These are phyloP conservation scores for Enteromius argenteus DNA, from an alignment of 2,797 vertebrate genomes.

Conservation along the genomic window DNA sequence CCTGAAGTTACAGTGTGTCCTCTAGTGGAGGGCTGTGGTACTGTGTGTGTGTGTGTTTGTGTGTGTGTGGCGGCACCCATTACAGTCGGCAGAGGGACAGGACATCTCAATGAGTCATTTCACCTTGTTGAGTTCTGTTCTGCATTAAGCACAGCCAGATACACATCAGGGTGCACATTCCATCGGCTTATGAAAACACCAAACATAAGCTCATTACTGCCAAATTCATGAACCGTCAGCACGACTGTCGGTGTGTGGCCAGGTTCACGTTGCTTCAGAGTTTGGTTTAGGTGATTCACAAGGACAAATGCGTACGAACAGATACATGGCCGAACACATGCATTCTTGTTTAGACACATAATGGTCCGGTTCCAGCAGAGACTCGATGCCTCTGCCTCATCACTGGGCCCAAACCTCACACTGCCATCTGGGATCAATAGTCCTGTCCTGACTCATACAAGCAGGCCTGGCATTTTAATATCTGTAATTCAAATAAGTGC, in stretches of 20 bases:
- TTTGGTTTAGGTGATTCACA: conserved; percentile 16
- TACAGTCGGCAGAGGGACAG: conserved; percentile 6
- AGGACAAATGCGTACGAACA: conserved; percentile 35
- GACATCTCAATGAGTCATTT: conserved; percentile 48
- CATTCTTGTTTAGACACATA: conserved; percentile 48
- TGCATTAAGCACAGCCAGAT: conserved; percentile 47
- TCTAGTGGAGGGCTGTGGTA: conserved; percentile 45
- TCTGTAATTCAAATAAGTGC: conserved; percentile 83
- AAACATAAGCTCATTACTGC: conserved; percentile 52
- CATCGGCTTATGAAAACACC: conserved; percentile 41
- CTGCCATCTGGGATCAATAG: conserved; percentile 84
- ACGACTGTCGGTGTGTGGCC: conserved; percentile 12
- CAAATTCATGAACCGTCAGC: conserved; percentile 30
- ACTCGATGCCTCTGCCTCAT: conserved; percentile 37
- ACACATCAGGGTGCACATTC: conserved; percentile 34
- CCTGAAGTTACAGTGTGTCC: conserved; percentile 37
- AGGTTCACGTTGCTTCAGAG: conserved; percentile 7
- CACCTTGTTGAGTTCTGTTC: conserved; percentile 35
- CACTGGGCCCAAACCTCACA: conserved; percentile 59
- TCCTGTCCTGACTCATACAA: conserved; percentile 74
- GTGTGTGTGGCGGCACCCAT: neutral
- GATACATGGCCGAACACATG: conserved; percentile 33
- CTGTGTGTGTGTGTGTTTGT: neutral
- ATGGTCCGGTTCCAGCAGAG: conserved; percentile 39
- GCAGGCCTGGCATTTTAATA: conserved; percentile 80